A percentile compares a stretch with the other conserved stretches of the same genome.
Conservation (phyloP, 92 coral and sea anemone genomes). For the Phenganax marumi region DNA sequence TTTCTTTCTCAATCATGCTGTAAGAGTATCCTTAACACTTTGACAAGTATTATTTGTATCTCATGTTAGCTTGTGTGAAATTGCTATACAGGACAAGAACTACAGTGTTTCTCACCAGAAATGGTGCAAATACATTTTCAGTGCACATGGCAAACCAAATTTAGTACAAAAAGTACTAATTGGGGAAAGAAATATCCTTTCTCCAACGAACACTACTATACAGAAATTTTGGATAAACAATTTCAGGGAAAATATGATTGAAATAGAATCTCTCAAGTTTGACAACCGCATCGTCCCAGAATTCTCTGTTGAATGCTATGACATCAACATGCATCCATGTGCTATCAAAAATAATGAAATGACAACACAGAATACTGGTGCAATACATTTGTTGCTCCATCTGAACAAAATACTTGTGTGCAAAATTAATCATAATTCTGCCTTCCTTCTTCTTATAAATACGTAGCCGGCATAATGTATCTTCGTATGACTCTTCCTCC, state of each 20-base stretch:
- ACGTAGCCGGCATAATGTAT: background rate
- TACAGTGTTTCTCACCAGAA: no score
- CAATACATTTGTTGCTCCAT: conserved; percentile 34
- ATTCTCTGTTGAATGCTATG: conserved; percentile 50
- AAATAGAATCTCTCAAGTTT: conserved; percentile 63
- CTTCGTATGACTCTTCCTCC: conserved; percentile 2
- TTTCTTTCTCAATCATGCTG: background rate
- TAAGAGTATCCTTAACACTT: no score
- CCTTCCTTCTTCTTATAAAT: conserved; percentile 30
- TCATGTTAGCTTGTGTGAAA: no score
- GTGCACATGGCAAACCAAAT: no score
- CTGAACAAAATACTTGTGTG: conserved; percentile 28
- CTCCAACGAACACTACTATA: conserved; percentile 58
- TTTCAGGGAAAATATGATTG: conserved; percentile 63
- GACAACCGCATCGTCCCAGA: conserved; percentile 55
- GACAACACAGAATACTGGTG: conserved; percentile 41
- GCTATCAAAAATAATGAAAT: conserved; percentile 61
- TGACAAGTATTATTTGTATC: no score
- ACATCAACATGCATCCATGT: conserved; percentile 46
- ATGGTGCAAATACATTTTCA: no score
- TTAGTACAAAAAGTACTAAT: no score
- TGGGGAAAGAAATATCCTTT: conserved; percentile 14
- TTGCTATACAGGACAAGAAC: no score
- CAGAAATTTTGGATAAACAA: conserved; percentile 63
- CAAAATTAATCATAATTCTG: conserved; percentile 16